Percentiles rank a stretch among this genome's conserved stretches.
phyloP scores from a whole-genome alignment of 1,140 invertebrate genomes.

The Hypothenemus hampei region DNA sequence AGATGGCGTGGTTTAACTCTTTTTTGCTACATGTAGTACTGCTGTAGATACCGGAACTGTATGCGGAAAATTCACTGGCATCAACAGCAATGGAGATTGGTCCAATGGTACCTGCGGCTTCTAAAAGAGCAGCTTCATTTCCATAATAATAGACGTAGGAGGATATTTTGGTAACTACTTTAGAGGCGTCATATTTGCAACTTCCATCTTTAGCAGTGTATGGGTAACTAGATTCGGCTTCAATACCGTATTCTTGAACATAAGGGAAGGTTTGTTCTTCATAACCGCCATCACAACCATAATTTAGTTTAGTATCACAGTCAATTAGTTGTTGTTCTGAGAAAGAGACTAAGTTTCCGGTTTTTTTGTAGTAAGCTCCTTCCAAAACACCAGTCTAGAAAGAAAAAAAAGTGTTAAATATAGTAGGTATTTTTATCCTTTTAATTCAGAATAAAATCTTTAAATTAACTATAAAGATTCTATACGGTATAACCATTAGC shows the following conservation, averaged over 20 bases:
- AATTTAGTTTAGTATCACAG: conserved; percentile 40
- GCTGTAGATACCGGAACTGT: conserved; percentile 25
- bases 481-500: too few species aligned
- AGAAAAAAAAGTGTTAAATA: too few species aligned
- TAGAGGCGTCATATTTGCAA: conserved; percentile 9
- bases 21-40: conserved; percentile 1
- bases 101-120: conserved; percentile 58
- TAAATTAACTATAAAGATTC: too few species aligned
- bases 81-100: conserved; percentile 87
- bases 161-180: conserved; percentile 16
- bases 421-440: too few species aligned
- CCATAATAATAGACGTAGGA: background rate
- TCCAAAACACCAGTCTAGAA: conserved; percentile 85
- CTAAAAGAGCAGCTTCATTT: conserved; percentile 5
- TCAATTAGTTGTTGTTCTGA: conserved; percentile 32
- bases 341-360: conserved; percentile 50
- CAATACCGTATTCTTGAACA: conserved; percentile 49
- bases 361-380: conserved; percentile 87
- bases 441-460: too few species aligned
- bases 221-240: conserved; percentile 25
- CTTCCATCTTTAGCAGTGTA: conserved; percentile 9
- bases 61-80: conserved; percentile 50
- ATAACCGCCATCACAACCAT: conserved; percentile 23
- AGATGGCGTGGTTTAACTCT: conserved; percentile 29
- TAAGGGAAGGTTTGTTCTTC: conserved; percentile 26